Base-by-base conservation (phyloP, 2,797 vertebrate genomes). In the Numenius phaeopus region DNA sequence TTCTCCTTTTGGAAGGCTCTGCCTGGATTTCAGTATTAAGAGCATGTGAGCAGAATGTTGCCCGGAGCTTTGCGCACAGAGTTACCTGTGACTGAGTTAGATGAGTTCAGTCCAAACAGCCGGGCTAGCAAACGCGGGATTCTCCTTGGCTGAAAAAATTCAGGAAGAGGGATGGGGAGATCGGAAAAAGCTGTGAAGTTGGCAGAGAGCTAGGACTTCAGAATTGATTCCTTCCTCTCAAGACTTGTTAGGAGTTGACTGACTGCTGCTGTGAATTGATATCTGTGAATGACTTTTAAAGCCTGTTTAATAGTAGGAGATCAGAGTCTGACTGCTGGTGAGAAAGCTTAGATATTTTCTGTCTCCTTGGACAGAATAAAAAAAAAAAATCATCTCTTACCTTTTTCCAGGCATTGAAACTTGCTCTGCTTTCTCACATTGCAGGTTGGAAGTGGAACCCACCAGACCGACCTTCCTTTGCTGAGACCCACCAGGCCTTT, bases 361-460 rank as follows among this genome's bases (percentile, higher is more conserved):
- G 7, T 47, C 59, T 96, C 32, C 71, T 75, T 44, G 49, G 34
- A 46, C 39, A 77, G 66, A 94, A 55, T 42, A 65, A 79, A 83
- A 86, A 87, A 37, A 37, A 57, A 17, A 24, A 61, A 17, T 39
- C 4, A 44, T 24, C 29, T 79, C 30, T 78, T 52, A 13, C 32
- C 39, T 3, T 0, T 0, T 55, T 78, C 34, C 34, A 52, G 66
- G 30, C 37, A 61, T 44, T 64, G 71, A 86, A 55, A 62, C 27
- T 81, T 89, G 54, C 72, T 65, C 32, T 90, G 40, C 52, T 97
- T 57, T 89, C 54, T 96, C 39, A 7, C 30, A 7, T 22, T 64
- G 71, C 69, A 99, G 99, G 99, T 96, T 99, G 99, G 99, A 99
- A 99, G 97, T 99, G 99, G 99, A 99, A 99, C 96, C 99, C 99